Evolutionary conservation across 2,113 vertebrate genomes (phyloP), one percentile per base, ranked within the genome.

Genomic region (Heterochromis multidens): DNA sequence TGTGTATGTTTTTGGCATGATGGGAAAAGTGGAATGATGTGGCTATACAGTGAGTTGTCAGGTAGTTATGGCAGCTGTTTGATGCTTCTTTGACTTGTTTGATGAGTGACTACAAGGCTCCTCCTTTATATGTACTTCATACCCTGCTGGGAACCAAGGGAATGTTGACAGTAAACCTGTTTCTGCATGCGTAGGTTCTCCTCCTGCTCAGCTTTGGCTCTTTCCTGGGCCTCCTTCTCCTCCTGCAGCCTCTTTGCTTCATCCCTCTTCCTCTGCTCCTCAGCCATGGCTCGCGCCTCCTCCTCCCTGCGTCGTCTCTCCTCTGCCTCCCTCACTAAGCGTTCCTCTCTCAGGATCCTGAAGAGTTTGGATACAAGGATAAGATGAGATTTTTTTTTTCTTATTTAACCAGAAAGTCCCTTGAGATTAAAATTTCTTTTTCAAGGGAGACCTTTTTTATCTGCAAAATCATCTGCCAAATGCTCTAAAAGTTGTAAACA

Each of bases 171-270:
- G 6, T 23, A 2, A 65, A 98, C 98, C 97, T 98, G 98, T 96
- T 96, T 99, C 90, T 97, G 98, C 35, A 98, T 96, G 25, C 97
- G 96, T 70, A 97, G 94, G n/a, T 90, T 95, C 95, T 99, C 97
- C 91, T 98, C 97, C 87, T 96, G 95, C 88, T 99, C 97, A 0
- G 95, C 96, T 79, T 85, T 95, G 29, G 97, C 97, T 92, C 92
- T 97, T 87, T 95, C 94, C 90, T 93, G 52, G 0, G 93, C 96
- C 85, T 97, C 96, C 91, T 95, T 94, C 93, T 96, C 95, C 31
- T 95, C 94, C 81, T 91, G 90, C 74, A 92, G 67, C 25, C 91
- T 89, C 79, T 93, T 95, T 7, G 95, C 95, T 2, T 97, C 95
- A 49, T 97, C 95, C 79, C 92, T 92, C 89, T n/a, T 88, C 49